phyloP scores from a whole-genome alignment of 2,888 invertebrate genomes.

The Drosophila niveifrons region DNA sequence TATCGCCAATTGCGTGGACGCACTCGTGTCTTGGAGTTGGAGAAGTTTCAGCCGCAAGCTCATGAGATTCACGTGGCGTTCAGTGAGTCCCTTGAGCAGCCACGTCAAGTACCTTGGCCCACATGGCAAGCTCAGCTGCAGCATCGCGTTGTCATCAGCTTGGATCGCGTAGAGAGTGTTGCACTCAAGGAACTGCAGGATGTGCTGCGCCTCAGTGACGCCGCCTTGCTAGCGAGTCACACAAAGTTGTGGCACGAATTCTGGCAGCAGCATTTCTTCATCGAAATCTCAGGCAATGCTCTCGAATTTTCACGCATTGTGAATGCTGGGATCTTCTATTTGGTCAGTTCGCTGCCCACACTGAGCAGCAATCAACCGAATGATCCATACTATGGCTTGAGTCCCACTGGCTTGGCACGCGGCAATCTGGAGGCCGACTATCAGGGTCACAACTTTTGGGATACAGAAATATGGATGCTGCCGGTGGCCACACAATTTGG shows the following conservation, averaged over 20 bases:
- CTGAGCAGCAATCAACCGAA: conserved; percentile 85
- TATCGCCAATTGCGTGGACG: conserved; percentile 65
- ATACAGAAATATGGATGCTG: conserved; percentile 89
- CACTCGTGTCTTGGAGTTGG: conserved; percentile 78
- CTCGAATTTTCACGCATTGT: conserved; percentile 85
- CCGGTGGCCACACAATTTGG: conserved; percentile 87
- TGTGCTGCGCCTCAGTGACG: conserved; percentile 70
- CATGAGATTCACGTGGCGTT: conserved; percentile 73
- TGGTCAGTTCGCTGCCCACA: conserved; percentile 87
- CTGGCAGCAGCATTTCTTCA: conserved; percentile 85
- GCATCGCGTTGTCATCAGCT: conserved; percentile 87
- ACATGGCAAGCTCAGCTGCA: conserved; percentile 63
- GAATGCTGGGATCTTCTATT: conserved; percentile 87
- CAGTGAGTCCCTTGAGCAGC: conserved; percentile 72
- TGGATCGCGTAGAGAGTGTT: conserved; percentile 86
- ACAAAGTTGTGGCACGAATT: conserved; percentile 86
- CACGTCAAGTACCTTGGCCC: conserved; percentile 61
- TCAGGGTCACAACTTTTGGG: conserved; percentile 88
- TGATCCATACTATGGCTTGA: conserved; percentile 86
- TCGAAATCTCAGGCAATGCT: conserved; percentile 86
- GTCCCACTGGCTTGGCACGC: conserved; percentile 87
- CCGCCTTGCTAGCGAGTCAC: conserved; percentile 86
- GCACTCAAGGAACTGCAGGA: conserved; percentile 85
- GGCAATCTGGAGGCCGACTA: conserved; percentile 83
- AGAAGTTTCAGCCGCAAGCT: conserved; percentile 68